Percentiles rank a stretch among this genome's conserved stretches.
phyloP scores from a whole-genome alignment of 2,888 invertebrate species.

The Cacoxenus indagator region DNA sequence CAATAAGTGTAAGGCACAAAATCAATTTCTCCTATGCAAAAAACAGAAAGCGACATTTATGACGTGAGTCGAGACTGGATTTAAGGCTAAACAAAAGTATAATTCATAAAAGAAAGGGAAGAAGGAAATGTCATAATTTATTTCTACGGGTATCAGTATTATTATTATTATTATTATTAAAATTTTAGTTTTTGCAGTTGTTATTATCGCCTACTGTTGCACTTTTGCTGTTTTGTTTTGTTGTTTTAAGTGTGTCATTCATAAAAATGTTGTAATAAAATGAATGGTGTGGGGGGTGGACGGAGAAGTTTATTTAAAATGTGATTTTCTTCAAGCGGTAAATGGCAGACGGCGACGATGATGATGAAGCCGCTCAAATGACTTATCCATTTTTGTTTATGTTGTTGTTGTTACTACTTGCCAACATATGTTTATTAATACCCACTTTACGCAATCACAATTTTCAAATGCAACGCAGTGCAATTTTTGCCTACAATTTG shows the following conservation, averaged over 20 bases:
- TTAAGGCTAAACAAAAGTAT: too few relatives aligned
- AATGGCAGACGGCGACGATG: background rate
- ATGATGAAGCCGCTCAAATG: constrained; percentile 39
- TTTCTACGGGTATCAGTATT: too few relatives aligned
- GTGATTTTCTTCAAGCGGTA: background rate
- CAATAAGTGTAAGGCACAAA: background rate
- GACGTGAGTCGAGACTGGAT: background rate
- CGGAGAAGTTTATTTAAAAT: background rate
- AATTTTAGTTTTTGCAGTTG: background rate
- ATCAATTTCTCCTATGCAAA: background rate
- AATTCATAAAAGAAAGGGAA: too few relatives aligned
- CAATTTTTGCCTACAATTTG: background rate
- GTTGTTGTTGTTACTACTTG: constrained; percentile 17
- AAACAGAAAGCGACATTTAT: background rate
- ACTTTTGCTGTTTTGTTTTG: background rate
- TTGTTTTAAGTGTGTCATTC: background rate
- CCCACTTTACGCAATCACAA: constrained; percentile 31
- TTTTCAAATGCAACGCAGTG: background rate
- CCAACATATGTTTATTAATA: constrained; percentile 43
- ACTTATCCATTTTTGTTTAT: too few relatives aligned
- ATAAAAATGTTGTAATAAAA: background rate
- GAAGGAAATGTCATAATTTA: background rate
- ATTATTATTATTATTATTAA: too few relatives aligned
- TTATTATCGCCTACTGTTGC: background rate
- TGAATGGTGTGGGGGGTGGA: too few relatives aligned